Evolutionary conservation across 2,888 invertebrate genomes (phyloP).

Genomic region (Hyles lineata): DNA sequence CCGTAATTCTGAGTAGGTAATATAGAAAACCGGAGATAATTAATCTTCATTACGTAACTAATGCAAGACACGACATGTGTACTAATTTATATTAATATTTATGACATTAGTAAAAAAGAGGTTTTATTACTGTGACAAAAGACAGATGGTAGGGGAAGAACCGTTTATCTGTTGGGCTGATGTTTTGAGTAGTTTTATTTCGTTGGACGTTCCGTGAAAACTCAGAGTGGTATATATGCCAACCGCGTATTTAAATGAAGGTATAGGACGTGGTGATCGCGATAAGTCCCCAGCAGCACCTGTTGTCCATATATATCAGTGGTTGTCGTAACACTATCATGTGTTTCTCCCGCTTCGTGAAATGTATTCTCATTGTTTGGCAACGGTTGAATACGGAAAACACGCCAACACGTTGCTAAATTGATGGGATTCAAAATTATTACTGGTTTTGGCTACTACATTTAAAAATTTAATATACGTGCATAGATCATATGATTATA

Average conservation of each 20-base stretch:
- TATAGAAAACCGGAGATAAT: conserved; percentile 5
- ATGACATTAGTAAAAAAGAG: conserved; percentile 19
- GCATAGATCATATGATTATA: conserved; percentile 1
- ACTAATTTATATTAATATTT: conserved; percentile 23
- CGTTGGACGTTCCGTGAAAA: conserved; percentile 41
- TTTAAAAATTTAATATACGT: conserved; percentile 10
- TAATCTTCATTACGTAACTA: conserved; percentile 11
- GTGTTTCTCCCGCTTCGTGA: conserved; percentile 45
- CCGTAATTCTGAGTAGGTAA: not conserved
- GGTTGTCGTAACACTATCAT: conserved; percentile 58
- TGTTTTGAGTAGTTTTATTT: conserved; percentile 32
- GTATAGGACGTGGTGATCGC: conserved; percentile 46
- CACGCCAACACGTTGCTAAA: conserved; percentile 58
- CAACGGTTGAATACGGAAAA: conserved; percentile 62
- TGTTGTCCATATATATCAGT: conserved; percentile 65
- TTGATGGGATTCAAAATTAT: conserved; percentile 61
- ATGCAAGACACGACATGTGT: conserved; percentile 2
- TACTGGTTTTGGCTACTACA: conserved; percentile 45
- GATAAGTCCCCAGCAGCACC: conserved; percentile 63
- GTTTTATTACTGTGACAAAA: conserved; percentile 36
- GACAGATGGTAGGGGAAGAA: conserved; percentile 38
- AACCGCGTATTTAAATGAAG: conserved; percentile 34
- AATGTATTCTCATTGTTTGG: conserved; percentile 71
- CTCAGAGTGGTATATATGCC: conserved; percentile 33
- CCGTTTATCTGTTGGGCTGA: conserved; percentile 34